Conservation (phyloP, 1,140 invertebrate genomes). For the Zaprionus ghesquierei region DNA sequence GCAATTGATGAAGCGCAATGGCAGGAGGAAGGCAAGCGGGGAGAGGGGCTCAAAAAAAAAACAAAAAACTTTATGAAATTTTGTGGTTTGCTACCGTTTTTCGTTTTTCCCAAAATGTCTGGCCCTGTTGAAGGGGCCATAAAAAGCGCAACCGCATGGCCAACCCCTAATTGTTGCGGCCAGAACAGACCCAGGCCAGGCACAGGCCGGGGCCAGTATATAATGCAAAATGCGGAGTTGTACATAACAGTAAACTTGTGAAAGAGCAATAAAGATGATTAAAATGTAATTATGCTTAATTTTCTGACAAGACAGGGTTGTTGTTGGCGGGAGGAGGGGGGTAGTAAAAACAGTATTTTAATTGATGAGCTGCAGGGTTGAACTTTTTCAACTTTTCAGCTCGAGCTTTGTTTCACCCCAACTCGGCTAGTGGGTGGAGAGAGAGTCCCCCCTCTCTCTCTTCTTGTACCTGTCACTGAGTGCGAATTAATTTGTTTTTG, state of each 20-base stretch:
- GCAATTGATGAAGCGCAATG: slow-evolving; percentile 75
- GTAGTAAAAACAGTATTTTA: slow-evolving; percentile 54
- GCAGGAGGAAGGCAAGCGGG: neutral
- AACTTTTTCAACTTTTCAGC: slow-evolving; percentile 74
- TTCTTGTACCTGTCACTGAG: slow-evolving; percentile 54
- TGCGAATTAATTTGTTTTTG: slow-evolving; percentile 76
- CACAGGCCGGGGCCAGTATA: slow-evolving; percentile 31
- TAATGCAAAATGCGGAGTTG: slow-evolving; percentile 56
- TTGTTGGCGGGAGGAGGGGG: no score
- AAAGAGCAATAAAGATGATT: slow-evolving; percentile 82
- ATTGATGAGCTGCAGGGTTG: slow-evolving; percentile 76
- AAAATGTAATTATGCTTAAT: slow-evolving; percentile 82
- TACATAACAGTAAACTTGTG: slow-evolving; percentile 77
- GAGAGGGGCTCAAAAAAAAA: neutral
- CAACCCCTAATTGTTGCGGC: slow-evolving; percentile 79
- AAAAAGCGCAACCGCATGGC: slow-evolving; percentile 70
- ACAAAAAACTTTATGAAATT: slow-evolving; percentile 73
- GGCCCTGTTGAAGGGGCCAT: slow-evolving; percentile 25
- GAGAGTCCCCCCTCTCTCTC: neutral
- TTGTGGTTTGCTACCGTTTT: slow-evolving; percentile 75
- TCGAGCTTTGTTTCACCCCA: neutral
- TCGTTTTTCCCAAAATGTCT: slow-evolving; percentile 48
- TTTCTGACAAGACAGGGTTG: slow-evolving; percentile 63
- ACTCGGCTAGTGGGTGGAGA: neutral
- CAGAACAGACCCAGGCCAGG: slow-evolving; percentile 12